Conservation (phyloP, 2,113 vertebrate genomes). For the Pangasianodon hypophthalmus region DNA sequence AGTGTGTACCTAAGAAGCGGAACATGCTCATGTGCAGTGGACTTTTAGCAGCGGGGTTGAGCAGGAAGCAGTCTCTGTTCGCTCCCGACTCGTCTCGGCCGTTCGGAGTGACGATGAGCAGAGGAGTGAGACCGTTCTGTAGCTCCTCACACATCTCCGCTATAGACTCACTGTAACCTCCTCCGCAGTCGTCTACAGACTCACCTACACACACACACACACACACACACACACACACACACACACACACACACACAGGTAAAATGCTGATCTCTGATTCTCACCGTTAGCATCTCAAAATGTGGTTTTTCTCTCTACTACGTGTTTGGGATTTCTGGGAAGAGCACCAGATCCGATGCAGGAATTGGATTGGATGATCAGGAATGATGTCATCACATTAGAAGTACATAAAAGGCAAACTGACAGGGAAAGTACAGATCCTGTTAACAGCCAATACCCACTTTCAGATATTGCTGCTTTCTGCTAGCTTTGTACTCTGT, state of each 20-base stretch:
- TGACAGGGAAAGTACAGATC: fast-evolving
- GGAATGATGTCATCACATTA: background rate
- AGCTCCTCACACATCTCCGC: constrained; percentile 99
- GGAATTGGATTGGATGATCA: background rate
- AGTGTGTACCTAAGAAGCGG: constrained; percentile 88
- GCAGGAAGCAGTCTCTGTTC: constrained; percentile 94
- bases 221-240: constrained; percentile 15
- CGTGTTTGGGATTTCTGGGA: background rate
- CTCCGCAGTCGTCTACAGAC: constrained; percentile 97
- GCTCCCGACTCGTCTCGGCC: constrained; percentile 96
- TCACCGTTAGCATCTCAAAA: background rate
- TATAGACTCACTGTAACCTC: constrained; percentile 98
- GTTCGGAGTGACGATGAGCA: constrained; percentile 96
- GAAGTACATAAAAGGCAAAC: background rate
- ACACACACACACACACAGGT: background rate
- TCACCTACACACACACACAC: constrained; percentile 78
- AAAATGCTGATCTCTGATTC: background rate
- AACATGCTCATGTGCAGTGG: constrained; percentile 96
- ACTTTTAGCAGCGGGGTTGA: constrained; percentile 91
- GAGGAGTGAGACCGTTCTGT: constrained; percentile 94
- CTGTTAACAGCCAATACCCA: background rate
- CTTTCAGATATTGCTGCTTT: background rate
- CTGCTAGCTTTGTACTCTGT: no score
- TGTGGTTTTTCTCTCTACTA: background rate
- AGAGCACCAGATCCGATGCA: background rate